Evolutionary conservation across 2,113 vertebrate genomes (phyloP).

Genomic region (Garra rufa): DNA sequence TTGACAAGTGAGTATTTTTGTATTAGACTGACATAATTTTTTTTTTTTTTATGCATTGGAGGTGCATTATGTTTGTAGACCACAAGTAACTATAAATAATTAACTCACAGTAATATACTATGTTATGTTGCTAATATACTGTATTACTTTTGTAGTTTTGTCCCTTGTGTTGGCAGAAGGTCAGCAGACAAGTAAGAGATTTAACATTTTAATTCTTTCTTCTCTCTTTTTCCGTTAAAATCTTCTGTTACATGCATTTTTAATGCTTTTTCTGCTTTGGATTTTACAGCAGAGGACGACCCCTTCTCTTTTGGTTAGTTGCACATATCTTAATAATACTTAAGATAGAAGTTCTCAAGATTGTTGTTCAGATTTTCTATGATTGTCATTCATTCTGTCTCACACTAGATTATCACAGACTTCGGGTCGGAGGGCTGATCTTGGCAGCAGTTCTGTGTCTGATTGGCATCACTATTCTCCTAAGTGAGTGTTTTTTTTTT

Average conservation of each 20-base stretch:
- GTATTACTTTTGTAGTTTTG: conserved; percentile 66
- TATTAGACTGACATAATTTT: too few species aligned
- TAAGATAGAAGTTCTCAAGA: background rate
- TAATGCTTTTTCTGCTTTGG: background rate
- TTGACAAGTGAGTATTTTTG: conserved; percentile 72
- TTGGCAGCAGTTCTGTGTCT: conserved; percentile 83
- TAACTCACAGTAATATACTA: background rate
- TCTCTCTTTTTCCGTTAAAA: background rate
- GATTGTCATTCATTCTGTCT: conserved; percentile 3
- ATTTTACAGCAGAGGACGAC: conserved; percentile 63
- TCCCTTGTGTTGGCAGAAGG: conserved; percentile 73
- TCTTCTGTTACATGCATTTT: background rate
- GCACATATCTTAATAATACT: background rate
- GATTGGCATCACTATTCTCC: conserved; percentile 82
- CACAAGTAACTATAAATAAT: background rate
- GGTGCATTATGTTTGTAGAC: background rate
- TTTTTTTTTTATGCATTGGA: too few species aligned
- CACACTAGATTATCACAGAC: conserved; percentile 80
- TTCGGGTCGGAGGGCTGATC: conserved; percentile 83
- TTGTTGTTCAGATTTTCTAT: background rate
- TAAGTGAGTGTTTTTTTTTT: conserved; percentile 87
- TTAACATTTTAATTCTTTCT: background rate
- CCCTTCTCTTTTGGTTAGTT: conserved; percentile 79
- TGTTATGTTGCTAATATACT: background rate
- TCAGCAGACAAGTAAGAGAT: conserved; percentile 64